phyloP scores from a whole-genome alignment of 2,888 invertebrate genomes.

The Metalampra italica region DNA sequence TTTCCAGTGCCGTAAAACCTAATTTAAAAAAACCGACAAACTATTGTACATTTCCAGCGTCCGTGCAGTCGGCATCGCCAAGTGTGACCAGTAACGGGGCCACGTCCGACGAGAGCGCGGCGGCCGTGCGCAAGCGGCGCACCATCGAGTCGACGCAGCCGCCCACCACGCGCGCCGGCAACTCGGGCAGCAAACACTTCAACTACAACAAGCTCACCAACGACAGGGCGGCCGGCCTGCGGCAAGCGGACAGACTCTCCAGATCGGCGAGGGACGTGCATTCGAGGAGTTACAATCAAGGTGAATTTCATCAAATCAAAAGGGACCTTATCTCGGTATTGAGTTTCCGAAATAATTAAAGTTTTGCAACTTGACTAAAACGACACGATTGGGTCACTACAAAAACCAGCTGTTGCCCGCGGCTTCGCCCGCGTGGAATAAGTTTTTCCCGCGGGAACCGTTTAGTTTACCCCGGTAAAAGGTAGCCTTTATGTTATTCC shows the following conservation, averaged over 20 bases:
- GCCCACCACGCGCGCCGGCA: constrained; percentile 51
- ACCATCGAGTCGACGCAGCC: constrained; percentile 69
- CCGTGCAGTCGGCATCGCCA: constrained; percentile 16
- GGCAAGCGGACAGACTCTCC: constrained; percentile 19
- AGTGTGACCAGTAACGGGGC: constrained; percentile 31
- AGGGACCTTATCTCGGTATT: not conserved
- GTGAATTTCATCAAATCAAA: constrained; percentile 22
- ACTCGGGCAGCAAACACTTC: constrained; percentile 82
- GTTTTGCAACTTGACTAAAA: no score
- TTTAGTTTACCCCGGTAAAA: no score
- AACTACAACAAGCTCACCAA: constrained; percentile 90
- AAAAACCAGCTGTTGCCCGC: no score
- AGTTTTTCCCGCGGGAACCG: no score
- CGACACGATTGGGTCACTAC: no score
- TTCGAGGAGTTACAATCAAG: constrained; percentile 57
- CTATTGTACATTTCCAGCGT: not conserved
- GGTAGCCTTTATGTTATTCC: no score
- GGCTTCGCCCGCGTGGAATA: no score
- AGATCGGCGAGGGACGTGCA: constrained; percentile 43
- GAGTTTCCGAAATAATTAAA: no score
- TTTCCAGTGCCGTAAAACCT: no score
- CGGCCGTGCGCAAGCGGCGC: constrained; percentile 56
- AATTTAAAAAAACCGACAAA: no score
- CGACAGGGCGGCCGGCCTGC: constrained; percentile 64
- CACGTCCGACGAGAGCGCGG: constrained; percentile 39